Evolutionary conservation across 1,140 invertebrate species (phyloP).

Genomic region (Vanessa atalanta): DNA sequence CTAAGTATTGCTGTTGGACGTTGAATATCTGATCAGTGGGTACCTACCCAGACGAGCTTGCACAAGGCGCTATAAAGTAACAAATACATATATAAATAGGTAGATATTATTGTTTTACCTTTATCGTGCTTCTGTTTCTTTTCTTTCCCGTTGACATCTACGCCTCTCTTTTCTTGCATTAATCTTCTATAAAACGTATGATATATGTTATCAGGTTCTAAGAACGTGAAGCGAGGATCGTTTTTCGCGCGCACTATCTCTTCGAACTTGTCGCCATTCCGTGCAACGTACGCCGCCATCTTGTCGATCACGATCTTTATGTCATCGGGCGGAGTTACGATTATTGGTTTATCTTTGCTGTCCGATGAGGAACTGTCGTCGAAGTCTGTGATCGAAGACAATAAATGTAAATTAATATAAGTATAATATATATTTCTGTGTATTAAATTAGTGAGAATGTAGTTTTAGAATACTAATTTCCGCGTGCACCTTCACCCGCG

Average conservation of each 20-base stretch:
- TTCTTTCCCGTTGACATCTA: conserved; percentile 55
- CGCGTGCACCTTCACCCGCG: too few species aligned
- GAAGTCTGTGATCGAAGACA: conserved; percentile 44
- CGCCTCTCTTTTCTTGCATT: conserved; percentile 60
- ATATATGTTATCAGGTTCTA: conserved; percentile 87
- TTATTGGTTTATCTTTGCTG: conserved; percentile 67
- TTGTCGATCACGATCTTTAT: conserved; percentile 95
- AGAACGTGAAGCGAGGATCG: conserved; percentile 91
- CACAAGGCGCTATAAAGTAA: too few species aligned
- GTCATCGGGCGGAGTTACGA: conserved; percentile 87
- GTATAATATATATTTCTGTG: too few species aligned
- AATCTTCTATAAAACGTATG: conserved; percentile 89
- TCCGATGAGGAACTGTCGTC: conserved; percentile 62
- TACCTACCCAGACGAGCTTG: too few species aligned
- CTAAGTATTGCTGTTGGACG: too few species aligned
- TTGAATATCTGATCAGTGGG: too few species aligned
- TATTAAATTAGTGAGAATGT: too few species aligned
- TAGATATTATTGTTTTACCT: conserved; percentile 54
- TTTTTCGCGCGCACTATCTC: conserved; percentile 92
- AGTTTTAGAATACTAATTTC: too few species aligned
- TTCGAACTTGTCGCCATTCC: conserved; percentile 96
- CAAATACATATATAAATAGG: too few species aligned
- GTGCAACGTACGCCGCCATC: conserved; percentile 96
- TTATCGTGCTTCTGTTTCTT: conserved; percentile 68
- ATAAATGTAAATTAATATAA: too few species aligned